phyloP scores from a whole-genome alignment of 2,797 vertebrate genomes.

The Synanceia verrucosa region DNA sequence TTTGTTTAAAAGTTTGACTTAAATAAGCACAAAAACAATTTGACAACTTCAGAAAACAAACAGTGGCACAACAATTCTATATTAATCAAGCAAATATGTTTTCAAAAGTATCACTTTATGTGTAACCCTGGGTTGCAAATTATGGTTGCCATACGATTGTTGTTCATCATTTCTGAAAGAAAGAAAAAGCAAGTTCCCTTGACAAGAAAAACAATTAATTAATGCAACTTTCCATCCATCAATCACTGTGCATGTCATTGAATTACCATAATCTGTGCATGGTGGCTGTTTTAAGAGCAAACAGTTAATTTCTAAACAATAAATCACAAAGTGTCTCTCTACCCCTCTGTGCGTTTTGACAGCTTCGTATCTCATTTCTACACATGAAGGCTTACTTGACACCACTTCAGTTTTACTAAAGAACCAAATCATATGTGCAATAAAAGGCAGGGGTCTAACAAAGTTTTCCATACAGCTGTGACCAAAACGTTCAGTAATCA shows the following conservation, averaged over 20 bases:
- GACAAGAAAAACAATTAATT: constrained; percentile 88
- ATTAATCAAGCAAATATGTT: constrained; percentile 79
- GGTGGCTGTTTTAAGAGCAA: constrained; percentile 90
- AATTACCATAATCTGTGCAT: constrained; percentile 92
- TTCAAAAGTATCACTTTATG: constrained; percentile 69
- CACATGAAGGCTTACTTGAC: constrained; percentile 68
- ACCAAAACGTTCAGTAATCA: constrained; percentile 41
- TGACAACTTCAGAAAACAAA: constrained; percentile 74
- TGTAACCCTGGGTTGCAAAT: constrained; percentile 74
- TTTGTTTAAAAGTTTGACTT: constrained; percentile 62
- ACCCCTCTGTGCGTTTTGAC: constrained; percentile 85
- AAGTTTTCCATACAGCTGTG: constrained; percentile 60
- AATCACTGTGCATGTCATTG: constrained; percentile 86
- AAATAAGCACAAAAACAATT: constrained; percentile 66
- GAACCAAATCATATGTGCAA: constrained; percentile 61
- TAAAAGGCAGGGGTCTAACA: constrained; percentile 59
- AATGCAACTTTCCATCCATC: constrained; percentile 84
- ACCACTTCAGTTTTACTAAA: constrained; percentile 56
- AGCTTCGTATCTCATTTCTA: constrained; percentile 77
- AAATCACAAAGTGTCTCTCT: constrained; percentile 88
- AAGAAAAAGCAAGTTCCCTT: constrained; percentile 76
- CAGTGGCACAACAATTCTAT: constrained; percentile 68
- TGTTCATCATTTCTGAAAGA: constrained; percentile 81
- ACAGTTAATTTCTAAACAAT: constrained; percentile 89
- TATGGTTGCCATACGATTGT: constrained; percentile 69